Conservation (phyloP, 2,797 vertebrate genomes). For the Galaxias olidus region DNA sequence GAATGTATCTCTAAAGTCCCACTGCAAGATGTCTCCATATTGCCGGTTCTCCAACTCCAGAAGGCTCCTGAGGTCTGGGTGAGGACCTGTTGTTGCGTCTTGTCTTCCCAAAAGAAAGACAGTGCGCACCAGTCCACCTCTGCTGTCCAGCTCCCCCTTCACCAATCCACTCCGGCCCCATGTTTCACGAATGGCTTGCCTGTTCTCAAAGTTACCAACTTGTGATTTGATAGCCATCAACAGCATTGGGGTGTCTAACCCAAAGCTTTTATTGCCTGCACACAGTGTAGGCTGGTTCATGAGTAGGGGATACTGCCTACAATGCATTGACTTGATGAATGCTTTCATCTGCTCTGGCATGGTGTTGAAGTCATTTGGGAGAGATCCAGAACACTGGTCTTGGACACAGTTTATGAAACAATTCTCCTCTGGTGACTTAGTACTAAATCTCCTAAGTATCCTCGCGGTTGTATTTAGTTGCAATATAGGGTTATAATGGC, state of each 20-base stretch:
- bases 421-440: conserved; percentile 28
- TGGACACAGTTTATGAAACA: conserved; percentile 53
- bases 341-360: conserved; percentile 72
- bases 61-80: conserved; percentile 68
- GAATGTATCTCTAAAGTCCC: conserved; percentile 81
- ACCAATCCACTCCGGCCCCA: conserved; percentile 75
- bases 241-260: conserved; percentile 58
- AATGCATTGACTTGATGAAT: conserved; percentile 78
- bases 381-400: conserved; percentile 44
- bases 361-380: conserved; percentile 45
- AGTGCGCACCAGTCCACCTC: conserved; percentile 58
- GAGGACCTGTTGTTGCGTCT: conserved; percentile 61
- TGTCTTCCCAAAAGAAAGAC: conserved; percentile 80
- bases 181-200: conserved; percentile 81
- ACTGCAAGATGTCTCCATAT: conserved; percentile 75
- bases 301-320: conserved; percentile 69
- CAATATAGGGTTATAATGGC: conserved; percentile 75
- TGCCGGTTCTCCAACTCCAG: conserved; percentile 61
- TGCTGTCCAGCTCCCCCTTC: conserved; percentile 38
- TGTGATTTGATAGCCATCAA: conserved; percentile 80
- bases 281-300: conserved; percentile 72
- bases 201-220: conserved; percentile 78
- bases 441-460: conserved; percentile 14
- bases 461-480: conserved; percentile 50
- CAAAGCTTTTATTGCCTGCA: conserved; percentile 24